phyloP scores from a whole-genome alignment of 2,113 vertebrate genomes.

The Chloropsis cyanopogon region DNA sequence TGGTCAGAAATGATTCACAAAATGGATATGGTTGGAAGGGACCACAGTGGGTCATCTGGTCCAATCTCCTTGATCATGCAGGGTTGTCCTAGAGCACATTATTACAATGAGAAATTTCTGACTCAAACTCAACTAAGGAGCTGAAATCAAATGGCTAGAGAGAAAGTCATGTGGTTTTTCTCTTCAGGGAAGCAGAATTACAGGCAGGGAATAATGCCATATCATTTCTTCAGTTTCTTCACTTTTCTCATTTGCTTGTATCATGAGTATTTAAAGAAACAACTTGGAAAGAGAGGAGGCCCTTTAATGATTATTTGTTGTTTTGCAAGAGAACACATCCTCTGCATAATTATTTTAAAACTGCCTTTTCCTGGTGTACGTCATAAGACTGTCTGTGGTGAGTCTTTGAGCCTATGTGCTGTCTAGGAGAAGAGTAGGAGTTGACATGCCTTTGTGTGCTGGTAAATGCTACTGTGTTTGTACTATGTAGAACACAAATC shows the following conservation, averaged over 20 bases:
- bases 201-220: neutral
- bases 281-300: neutral
- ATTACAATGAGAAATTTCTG: neutral
- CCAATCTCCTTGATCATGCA: neutral
- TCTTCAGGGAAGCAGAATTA: neutral
- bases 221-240: conserved; percentile 5
- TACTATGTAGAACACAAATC: neutral
- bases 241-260: conserved; percentile 9
- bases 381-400: neutral
- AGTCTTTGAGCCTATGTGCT: neutral
- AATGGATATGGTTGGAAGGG: neutral
- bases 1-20: neutral
- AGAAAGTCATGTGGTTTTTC: neutral
- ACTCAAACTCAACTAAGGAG: neutral
- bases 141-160: neutral
- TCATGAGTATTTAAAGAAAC: conserved; percentile 21
- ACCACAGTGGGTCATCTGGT: neutral
- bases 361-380: neutral
- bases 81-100: neutral
- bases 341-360: conserved; percentile 45
- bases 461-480: neutral
- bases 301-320: conserved; percentile 31
- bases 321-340: conserved; percentile 12
- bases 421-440: neutral
- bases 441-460: neutral